Evolutionary conservation across 2,888 invertebrate genomes (phyloP), one percentile per base, ranked within the genome.

Genomic region (Zele albiditarsus): DNA sequence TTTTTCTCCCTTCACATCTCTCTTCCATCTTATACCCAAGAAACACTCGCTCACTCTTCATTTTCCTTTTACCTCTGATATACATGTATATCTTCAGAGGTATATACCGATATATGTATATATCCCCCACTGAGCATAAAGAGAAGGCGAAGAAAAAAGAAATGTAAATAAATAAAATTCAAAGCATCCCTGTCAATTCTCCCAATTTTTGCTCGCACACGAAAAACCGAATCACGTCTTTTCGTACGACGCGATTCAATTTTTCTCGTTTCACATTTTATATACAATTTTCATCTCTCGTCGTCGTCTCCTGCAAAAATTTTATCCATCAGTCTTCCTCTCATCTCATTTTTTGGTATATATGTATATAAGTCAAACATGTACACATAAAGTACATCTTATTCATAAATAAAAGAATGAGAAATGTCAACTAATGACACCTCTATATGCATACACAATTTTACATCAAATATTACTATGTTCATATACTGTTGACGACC

Each of bases 1-100:
- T 68, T 82, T 81, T 81, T 79, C 80, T 79, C 71, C 77, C 74
- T 73, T 75, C 79, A 67, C 72, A 70, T 77, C 68, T 72, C 78
- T 71, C 27, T 73, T 74, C 70, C 63, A 38, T 25, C 31, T 67
- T 73, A 69, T 67, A 73, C 66, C 69, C 72, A 33, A 60, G 76
- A 73, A 73, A 75, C 70, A 73, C 80, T 78, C 71, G 76, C 69
- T 73, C 69, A 71, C 77, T 76, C 72, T 71, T 53, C 70, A 70
- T 68, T 70, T 53, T 49, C 16, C 31, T 33, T 49, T 60, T 60
- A 25, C 28, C 25, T 60, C 28, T 27, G 16, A 14, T 28, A 28
- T 16, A 27, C 3, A 28, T 60, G 2, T 27, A 16, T 28, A n/a
- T n/a, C 10, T 28, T 6, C 20, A 20, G 2, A 46, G 16, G 46